phyloP scores from a whole-genome alignment of 2,113 vertebrate species.

The Etheostoma spectabile region DNA sequence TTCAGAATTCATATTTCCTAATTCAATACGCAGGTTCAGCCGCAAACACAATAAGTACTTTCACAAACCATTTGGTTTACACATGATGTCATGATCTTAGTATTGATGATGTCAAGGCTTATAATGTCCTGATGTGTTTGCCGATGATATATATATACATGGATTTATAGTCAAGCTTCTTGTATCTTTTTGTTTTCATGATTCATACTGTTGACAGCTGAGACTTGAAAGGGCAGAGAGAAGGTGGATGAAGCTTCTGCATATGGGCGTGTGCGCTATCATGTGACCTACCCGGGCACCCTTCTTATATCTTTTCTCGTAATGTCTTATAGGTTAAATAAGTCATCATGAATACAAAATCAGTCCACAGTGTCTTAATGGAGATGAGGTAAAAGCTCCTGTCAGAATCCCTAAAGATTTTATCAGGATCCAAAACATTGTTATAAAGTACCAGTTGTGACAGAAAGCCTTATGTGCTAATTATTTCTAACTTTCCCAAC shows the following conservation, averaged over 20 bases:
- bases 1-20: no score
- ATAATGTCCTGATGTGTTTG: background rate
- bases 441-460: no score
- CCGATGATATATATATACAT: no score
- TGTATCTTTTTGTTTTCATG: background rate
- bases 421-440: background rate
- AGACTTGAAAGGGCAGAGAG: no score
- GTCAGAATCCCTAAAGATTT: background rate
- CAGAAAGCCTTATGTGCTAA: constrained; percentile 3
- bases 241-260: no score
- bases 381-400: background rate
- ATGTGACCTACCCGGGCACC: no score
- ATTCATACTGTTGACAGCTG: no score
- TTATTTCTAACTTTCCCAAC: background rate
- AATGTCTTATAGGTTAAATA: background rate
- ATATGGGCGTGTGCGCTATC: no score
- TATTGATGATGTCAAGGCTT: background rate
- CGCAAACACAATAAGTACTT: no score
- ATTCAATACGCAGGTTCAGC: no score
- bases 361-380: background rate
- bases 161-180: background rate
- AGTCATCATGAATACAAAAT: background rate
- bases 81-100: no score
- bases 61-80: no score
- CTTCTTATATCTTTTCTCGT: background rate